Evolutionary conservation across 2,888 invertebrate species (phyloP).

Genomic region (Griposia aprilina): DNA sequence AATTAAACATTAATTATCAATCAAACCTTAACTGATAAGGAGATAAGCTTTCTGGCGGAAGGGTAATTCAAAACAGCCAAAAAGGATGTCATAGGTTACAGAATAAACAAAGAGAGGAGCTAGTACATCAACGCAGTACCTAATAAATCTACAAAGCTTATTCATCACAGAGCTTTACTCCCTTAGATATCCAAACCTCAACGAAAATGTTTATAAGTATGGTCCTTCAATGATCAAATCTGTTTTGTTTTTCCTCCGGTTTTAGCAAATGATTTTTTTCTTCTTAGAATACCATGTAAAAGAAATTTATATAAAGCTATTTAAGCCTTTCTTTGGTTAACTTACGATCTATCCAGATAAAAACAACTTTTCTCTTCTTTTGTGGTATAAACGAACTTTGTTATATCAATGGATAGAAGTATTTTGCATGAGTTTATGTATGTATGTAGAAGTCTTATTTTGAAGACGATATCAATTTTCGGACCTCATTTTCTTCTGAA

Average conservation of each 20-base stretch:
- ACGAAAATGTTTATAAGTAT: background rate
- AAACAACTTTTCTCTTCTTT: constrained; percentile 18
- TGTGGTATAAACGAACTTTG: background rate
- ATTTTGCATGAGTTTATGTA: too few species aligned
- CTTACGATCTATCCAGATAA: background rate
- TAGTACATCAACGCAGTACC: too few species aligned
- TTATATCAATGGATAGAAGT: too few species aligned
- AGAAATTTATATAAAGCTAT: background rate
- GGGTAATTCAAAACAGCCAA: background rate
- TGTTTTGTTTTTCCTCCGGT: background rate
- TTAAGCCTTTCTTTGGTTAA: background rate
- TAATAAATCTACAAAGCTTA: background rate
- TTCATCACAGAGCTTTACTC: background rate
- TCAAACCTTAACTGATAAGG: background rate
- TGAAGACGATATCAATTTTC: background rate
- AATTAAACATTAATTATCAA: background rate
- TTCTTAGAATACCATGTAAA: background rate
- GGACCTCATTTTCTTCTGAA: background rate
- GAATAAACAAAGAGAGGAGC: background rate
- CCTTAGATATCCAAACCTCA: background rate
- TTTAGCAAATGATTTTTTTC: background rate
- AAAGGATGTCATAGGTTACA: background rate
- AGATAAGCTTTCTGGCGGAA: background rate
- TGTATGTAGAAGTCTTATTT: too few species aligned
- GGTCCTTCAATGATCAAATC: background rate